Evolutionary conservation across 2,797 vertebrate species (phyloP).

Genomic region (Crenuchus spilurus): DNA sequence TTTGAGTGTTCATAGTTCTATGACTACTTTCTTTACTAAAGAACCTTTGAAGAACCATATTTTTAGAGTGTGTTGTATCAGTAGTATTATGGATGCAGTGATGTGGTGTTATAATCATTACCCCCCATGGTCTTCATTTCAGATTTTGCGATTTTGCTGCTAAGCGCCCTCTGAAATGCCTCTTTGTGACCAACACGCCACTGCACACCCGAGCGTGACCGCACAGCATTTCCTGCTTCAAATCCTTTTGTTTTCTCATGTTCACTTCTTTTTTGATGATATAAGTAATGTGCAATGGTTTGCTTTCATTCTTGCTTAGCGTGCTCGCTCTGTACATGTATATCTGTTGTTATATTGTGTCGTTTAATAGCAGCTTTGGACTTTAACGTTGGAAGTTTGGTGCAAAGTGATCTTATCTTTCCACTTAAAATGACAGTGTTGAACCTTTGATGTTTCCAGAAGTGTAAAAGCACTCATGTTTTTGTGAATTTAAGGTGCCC

Average conservation of each 20-base stretch:
- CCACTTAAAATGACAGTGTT: not conserved
- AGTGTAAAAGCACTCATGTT: too few species aligned
- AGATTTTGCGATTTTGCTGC: conserved; percentile 54
- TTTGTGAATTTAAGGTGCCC: too few species aligned
- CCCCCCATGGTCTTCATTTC: conserved; percentile 38
- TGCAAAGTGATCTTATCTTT: conserved; percentile 12
- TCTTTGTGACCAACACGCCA: conserved; percentile 47
- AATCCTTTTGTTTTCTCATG: conserved; percentile 36
- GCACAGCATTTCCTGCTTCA: conserved; percentile 20
- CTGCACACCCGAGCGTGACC: conserved; percentile 54
- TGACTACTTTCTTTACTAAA: too few species aligned
- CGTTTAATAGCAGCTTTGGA: not conserved
- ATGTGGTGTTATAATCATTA: conserved; percentile 34
- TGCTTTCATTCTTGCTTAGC: not conserved
- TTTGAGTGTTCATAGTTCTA: too few species aligned
- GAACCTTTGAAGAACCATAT: too few species aligned
- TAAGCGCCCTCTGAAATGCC: conserved; percentile 51
- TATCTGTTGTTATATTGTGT: not conserved
- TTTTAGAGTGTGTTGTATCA: not conserved
- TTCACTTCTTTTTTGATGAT: conserved; percentile 29
- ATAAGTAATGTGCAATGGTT: not conserved
- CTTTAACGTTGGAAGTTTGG: conserved; percentile 1
- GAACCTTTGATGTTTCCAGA: conserved; percentile 3
- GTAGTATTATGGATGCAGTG: not conserved
- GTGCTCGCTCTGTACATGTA: not conserved